Evolutionary conservation across 2,113 vertebrate species (phyloP).

Genomic region (Columba livia): DNA sequence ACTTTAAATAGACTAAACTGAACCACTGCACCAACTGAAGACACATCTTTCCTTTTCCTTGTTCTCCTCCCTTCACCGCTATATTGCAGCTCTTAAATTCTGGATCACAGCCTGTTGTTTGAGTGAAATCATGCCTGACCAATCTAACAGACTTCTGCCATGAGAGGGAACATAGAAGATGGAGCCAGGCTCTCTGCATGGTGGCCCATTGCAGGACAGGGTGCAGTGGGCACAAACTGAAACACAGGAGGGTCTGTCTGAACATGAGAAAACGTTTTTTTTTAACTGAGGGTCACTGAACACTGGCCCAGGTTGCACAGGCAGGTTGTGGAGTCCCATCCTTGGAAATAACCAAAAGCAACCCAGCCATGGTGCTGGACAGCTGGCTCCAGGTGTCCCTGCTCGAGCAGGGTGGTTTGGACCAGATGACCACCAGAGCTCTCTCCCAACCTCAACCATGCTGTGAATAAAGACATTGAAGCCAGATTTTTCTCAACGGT

Average conservation of each 20-base stretch:
- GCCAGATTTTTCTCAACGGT: not conserved
- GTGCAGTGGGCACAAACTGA: not conserved
- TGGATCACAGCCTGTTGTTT: not conserved
- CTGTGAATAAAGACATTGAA: not conserved
- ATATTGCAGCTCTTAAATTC: not conserved
- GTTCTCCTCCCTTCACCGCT: not conserved
- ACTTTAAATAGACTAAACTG: not conserved
- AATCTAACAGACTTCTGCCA: not conserved
- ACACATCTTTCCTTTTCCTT: rapidly evolving
- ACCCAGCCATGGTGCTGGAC: not conserved
- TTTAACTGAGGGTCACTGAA: too few relatives aligned
- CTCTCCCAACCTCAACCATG: not conserved
- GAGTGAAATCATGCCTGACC: not conserved
- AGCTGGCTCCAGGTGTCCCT: not conserved
- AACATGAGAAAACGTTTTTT: not conserved
- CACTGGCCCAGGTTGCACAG: not conserved
- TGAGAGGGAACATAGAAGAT: not conserved
- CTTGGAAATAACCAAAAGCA: not conserved
- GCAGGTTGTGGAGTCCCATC: not conserved
- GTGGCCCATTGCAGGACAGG: not conserved
- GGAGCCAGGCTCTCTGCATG: not conserved
- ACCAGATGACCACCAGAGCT: not conserved
- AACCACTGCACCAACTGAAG: not conserved
- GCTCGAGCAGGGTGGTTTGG: not conserved
- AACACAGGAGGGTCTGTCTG: not conserved